These are phyloP conservation scores for Diaphora mendica DNA, from an alignment of 2,888 invertebrate species.

Conservation along the genomic window DNA sequence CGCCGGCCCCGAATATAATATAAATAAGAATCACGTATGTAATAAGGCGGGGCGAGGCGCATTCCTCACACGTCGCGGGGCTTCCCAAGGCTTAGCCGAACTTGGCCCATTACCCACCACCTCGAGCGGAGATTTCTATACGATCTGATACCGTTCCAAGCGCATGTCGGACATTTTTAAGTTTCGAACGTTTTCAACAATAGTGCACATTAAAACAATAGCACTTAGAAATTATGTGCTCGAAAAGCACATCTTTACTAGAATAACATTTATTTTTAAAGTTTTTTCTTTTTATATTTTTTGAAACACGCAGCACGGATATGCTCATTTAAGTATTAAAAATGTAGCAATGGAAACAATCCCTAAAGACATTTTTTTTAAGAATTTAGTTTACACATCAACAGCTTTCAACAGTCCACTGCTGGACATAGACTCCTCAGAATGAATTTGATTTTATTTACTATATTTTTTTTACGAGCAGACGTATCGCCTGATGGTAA, in stretches of 20 bases:
- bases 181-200: slow-evolving; percentile 39
- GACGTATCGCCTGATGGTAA: too few species aligned
- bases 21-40: slow-evolving; percentile 87
- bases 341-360: background rate
- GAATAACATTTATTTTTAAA: background rate
- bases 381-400: too few species aligned
- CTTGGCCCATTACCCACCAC: slow-evolving; percentile 78
- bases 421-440: too few species aligned
- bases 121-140: slow-evolving; percentile 65
- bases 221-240: background rate
- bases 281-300: background rate
- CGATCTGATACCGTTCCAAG: slow-evolving; percentile 56
- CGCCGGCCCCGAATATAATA: slow-evolving; percentile 73
- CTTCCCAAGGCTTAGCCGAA: slow-evolving; percentile 78
- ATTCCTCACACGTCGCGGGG: slow-evolving; percentile 82
- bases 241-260: too few species aligned
- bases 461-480: too few species aligned
- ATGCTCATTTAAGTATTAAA: background rate
- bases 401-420: too few species aligned
- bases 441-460: too few species aligned
- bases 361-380: too few species aligned
- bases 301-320: background rate
- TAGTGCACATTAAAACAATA: slow-evolving; percentile 19
- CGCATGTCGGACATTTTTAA: slow-evolving; percentile 54
- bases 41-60: slow-evolving; percentile 76